Evolutionary conservation across 2,113 vertebrate genomes (phyloP), one percentile per base, ranked within the genome.

Genomic region (Gopherus evgoodei): DNA sequence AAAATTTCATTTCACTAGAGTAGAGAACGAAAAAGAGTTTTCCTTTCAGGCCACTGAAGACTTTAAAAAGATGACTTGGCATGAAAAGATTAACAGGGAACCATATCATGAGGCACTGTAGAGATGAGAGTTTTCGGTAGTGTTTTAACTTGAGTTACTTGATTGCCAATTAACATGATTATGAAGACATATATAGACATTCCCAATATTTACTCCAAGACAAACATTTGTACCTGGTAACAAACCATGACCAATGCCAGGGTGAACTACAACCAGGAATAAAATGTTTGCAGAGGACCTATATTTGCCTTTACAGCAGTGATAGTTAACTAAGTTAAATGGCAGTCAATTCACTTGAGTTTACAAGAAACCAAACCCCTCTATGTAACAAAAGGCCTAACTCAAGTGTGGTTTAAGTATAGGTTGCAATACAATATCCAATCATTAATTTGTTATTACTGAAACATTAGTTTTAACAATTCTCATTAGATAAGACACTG

Each of bases 201-300:
- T 59, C 72, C 82, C 56, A 56, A 81, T 2, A 42, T 10, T 83
- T 57, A 57, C 6, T 5, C 62, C 11, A 82, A 86, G 44, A 82
- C 24, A 94, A 89, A 93, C 7, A 4, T 14, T 93, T 90, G 42
- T 7, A 59, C 21, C 90, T 69, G 75, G 76, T 16, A 88, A 44
- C 2, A 85, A 52, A 29, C 5, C 47, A 72, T 72, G n/a, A 72
- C 19, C 65, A 72, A 38, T 72, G 38, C 9, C 19, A 72, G 5
- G 2, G n/a, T 38, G 65, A 72, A 72, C 65, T 72, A 57, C 5
- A 91, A 89, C 29, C 5, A 12, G 2, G 4, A 93, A 22, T 2
- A 62, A 87, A 93, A 89, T 38, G 21, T 11, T 86, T 80, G 6
- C 14, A 59, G 17, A 7, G 22, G 84, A 19, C 2, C 1, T 13